Evolutionary conservation across 2,888 invertebrate genomes (phyloP), one percentile per base, ranked within the genome.

Genomic region (Drosophila merina): DNA sequence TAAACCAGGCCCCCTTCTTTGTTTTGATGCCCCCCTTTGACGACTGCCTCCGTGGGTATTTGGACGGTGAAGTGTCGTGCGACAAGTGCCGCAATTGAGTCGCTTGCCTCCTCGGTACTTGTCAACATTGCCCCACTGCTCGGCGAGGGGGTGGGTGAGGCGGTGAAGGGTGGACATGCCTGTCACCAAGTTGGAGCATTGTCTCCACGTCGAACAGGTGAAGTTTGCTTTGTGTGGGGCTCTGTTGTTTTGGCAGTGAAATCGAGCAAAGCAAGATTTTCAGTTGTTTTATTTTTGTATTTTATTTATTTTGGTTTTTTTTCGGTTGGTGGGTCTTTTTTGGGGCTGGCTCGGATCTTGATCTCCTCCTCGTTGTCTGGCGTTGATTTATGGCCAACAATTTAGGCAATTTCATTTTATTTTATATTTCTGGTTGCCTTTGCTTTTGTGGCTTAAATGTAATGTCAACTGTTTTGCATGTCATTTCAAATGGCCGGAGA

Each of bases 1-100:
- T n/a, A 55, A 42, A 9, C 47, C 47, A n/a, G 9, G n/a, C 9
- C 38, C 26, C 10, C 8, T 40, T 31, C 8, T 40, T 31, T 48
- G 26, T 40, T 14, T 50, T 49, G 25, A 20, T 50, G 33, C 55
- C 49, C 55, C 40, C 58, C 25, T 25, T 58, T 40, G 40, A 14
- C 36, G 28, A 9, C 14, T 10, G 25, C 26, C n/a, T 10, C 14
- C 20, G 45, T n/a, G 44, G 31, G 56, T 8, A 42, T 25, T 20
- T 44, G 25, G 20, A 20, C 25, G 59, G 59, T 83, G 67, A 74
- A 83, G 79, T 83, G 85, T 82, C 81, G 74, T 75, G 85, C 85
- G 85, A 81, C 81, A 81, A 81, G 84, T 84, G 86, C 78, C 80
- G 82, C 86, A 84, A 84, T 86, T 84, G 84, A 84, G 79, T 86